Evolutionary conservation across 2,797 vertebrate species (phyloP), one percentile per base, ranked within the genome.

Genomic region (Helicolenus hilgendorfi): DNA sequence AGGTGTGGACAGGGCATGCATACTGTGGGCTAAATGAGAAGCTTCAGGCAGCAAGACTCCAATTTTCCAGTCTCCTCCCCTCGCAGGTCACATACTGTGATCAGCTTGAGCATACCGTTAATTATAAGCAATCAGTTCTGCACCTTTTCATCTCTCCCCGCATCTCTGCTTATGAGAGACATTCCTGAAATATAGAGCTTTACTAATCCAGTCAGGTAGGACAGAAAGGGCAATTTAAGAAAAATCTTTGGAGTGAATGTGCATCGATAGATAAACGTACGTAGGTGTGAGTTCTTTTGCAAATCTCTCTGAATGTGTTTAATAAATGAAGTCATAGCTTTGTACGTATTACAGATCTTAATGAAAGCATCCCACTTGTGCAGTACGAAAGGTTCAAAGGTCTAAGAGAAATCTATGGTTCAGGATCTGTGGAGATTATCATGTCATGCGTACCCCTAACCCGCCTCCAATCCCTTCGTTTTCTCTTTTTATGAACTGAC

Each of bases 121-220:
- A 92, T 94, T 88, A 87, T 58, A 79, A 78, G 71, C 69, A 88
- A 88, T 84, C 78, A 81, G 70, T 53, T 88, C 62, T 53, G 69
- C 58, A 73, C 60, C 26, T 83, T 84, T 83, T 79, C 53, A 74
- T 79, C 53, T 76, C 45, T 72, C 27, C 1, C 0, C 9, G 6
- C 41, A 82, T 88, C 67, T 83, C 14, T 70, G 41, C 53, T 81
- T 26, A 59, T 84, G 33, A 81, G 72, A 85, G 49, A 78, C 53
- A 67, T n/a, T 18, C 24, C 70, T 58, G n/a, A 83, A 75, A 77
- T 73, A 72, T 20, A 81, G 64, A 41, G 35, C 31, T 62, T 58
- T 10, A 65, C 27, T 11, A 75, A 77, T 14, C 45, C 41, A 79
- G 58, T 74, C 56, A 80, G 60, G 35, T 13, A 78, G 5, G 14